phyloP scores from a whole-genome alignment of 1,140 invertebrate species.

The Phthorimaea operculella region DNA sequence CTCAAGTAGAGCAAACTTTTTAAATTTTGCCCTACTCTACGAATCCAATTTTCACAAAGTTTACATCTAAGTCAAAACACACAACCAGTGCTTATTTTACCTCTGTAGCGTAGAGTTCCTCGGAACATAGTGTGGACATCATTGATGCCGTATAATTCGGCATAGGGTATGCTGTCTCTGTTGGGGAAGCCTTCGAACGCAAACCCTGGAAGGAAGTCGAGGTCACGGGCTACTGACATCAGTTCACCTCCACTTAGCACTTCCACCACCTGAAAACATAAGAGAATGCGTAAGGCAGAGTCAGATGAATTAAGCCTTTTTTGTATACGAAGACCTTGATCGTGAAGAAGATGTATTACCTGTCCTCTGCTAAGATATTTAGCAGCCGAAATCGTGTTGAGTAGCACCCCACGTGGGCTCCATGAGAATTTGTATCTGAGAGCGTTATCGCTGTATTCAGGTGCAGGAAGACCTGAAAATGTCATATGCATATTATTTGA shows the following conservation, averaged over 20 bases:
- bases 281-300: not conserved
- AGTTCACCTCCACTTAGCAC: conserved; percentile 90
- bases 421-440: conserved; percentile 98
- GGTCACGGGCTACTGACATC: conserved; percentile 79
- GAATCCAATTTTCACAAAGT: too few relatives aligned
- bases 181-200: conserved; percentile 97
- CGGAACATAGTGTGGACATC: conserved; percentile 90
- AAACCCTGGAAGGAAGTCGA: conserved; percentile 96
- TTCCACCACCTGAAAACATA: conserved; percentile 78
- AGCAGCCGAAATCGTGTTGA: conserved; percentile 90
- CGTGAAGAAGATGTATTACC: conserved; percentile 53
- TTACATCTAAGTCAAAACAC: too few relatives aligned
- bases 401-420: conserved; percentile 90
- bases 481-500: not conserved
- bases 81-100: too few relatives aligned
- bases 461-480: conserved; percentile 82
- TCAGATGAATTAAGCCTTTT: too few relatives aligned
- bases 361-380: conserved; percentile 89
- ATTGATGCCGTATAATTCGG: conserved; percentile 85
- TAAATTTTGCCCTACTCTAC: too few relatives aligned
- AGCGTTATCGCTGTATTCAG: conserved; percentile 94
- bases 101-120: conserved; percentile 90
- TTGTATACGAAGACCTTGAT: too few relatives aligned
- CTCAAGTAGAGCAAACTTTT: too few relatives aligned
- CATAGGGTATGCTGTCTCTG: conserved; percentile 93